These are phyloP conservation scores for Diadophis punctatus DNA, from an alignment of 2,113 vertebrate genomes.

Conservation along the genomic window DNA sequence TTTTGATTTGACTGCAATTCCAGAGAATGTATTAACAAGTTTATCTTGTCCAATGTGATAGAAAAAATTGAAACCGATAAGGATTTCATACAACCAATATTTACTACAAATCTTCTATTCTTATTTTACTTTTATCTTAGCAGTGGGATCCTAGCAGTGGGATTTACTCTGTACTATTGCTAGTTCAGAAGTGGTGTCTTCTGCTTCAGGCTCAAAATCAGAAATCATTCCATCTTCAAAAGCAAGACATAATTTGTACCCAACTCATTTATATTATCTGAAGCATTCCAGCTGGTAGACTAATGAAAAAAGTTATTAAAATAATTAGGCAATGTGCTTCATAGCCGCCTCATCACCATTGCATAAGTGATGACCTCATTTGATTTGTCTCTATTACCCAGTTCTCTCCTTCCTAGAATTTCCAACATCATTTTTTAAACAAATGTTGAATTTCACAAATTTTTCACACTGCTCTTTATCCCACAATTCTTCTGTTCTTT, in stretches of 20 bases:
- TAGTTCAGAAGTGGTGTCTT: background rate
- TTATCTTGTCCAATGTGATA: background rate
- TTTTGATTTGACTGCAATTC: background rate
- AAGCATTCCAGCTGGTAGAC: background rate
- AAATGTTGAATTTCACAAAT: background rate
- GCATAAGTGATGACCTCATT: background rate
- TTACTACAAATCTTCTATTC: fast-evolving
- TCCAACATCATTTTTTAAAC: background rate
- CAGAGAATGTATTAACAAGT: fast-evolving
- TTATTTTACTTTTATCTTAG: fast-evolving
- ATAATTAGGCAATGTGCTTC: background rate
- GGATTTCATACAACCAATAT: fast-evolving
- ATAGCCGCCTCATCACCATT: background rate
- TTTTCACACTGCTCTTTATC: background rate
- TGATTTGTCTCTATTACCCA: background rate
- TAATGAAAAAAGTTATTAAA: background rate
- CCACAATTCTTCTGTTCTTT: background rate
- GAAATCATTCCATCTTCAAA: background rate
- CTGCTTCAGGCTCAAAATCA: background rate
- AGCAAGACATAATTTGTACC: background rate
- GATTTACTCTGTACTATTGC: background rate
- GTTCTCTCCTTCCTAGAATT: background rate
- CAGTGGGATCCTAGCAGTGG: fast-evolving
- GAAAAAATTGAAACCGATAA: background rate
- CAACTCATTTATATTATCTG: background rate